A percentile compares a stretch with the other conserved stretches of the same genome.
phyloP scores from a whole-genome alignment of 2,888 invertebrate species.

The Cinara cedri region DNA sequence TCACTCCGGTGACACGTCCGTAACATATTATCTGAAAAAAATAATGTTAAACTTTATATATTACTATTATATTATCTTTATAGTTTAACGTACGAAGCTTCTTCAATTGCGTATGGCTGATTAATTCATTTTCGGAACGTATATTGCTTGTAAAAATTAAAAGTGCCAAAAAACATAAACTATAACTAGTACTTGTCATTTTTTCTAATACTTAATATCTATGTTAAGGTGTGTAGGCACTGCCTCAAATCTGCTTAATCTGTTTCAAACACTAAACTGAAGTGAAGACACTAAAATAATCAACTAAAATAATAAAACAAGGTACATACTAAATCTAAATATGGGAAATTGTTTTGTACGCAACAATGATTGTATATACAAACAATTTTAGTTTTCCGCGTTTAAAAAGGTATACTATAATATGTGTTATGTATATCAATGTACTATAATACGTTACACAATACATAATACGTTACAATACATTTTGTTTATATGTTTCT shows the following conservation, averaged over 20 bases:
- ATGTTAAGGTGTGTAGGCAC: background rate
- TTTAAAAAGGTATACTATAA: constrained; percentile 26
- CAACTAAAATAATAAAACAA: background rate
- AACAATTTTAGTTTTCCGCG: constrained; percentile 42
- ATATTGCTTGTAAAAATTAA: constrained; percentile 15
- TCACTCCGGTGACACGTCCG: constrained; percentile 72
- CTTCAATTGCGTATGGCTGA: background rate
- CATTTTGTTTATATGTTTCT: no score
- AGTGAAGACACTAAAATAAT: constrained; percentile 18
- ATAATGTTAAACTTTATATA: background rate
- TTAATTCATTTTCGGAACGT: constrained; percentile 45
- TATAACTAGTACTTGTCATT: constrained; percentile 14
- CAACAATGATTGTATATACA: constrained; percentile 29
- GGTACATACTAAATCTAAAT: constrained; percentile 11
- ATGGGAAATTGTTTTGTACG: constrained; percentile 32
- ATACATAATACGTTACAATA: no score
- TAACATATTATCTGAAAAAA: constrained; percentile 71
- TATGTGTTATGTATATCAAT: no score
- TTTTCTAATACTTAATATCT: background rate
- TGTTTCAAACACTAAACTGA: constrained; percentile 2
- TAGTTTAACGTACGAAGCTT: constrained; percentile 32
- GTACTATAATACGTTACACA: no score
- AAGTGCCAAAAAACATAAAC: constrained; percentile 26
- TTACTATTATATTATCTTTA: background rate
- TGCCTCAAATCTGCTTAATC: background rate